Conservation (phyloP, 2,888 invertebrate genomes). For the Sinotaia quadrata region DNA sequence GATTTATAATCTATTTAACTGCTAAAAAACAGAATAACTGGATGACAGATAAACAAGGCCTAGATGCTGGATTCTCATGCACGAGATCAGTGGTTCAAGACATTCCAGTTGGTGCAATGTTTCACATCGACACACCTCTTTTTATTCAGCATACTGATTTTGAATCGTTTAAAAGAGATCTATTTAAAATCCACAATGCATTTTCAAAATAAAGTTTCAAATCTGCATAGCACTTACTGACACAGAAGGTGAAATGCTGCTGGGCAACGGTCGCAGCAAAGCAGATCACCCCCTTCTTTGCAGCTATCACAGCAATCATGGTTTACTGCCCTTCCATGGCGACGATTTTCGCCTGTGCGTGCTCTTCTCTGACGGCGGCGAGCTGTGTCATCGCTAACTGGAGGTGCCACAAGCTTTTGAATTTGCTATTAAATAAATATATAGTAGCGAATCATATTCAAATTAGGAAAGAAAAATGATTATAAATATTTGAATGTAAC, state of each 20-base stretch:
- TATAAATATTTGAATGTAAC: neutral
- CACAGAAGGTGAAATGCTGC: slow-evolving; percentile 96
- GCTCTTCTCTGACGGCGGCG: slow-evolving; percentile 73
- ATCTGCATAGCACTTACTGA: slow-evolving; percentile 82
- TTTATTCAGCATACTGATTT: no score
- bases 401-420: slow-evolving; percentile 89
- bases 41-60: no score
- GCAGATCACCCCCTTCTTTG: slow-evolving; percentile 92
- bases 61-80: no score
- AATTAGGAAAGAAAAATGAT: neutral
- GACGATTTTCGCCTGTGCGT: slow-evolving; percentile 73
- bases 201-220: no score
- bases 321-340: slow-evolving; percentile 76
- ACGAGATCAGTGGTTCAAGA: no score
- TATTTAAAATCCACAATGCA: no score
- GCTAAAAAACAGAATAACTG: no score
- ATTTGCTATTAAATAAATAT: slow-evolving; percentile 80
- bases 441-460: neutral
- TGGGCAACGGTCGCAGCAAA: slow-evolving; percentile 96
- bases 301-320: slow-evolving; percentile 95
- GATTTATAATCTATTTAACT: no score
- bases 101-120: no score
- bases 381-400: slow-evolving; percentile 82
- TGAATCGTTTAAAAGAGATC: no score
- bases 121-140: no score